Base-by-base conservation (phyloP, 1,140 invertebrate species). In the Drosophila elegans region DNA sequence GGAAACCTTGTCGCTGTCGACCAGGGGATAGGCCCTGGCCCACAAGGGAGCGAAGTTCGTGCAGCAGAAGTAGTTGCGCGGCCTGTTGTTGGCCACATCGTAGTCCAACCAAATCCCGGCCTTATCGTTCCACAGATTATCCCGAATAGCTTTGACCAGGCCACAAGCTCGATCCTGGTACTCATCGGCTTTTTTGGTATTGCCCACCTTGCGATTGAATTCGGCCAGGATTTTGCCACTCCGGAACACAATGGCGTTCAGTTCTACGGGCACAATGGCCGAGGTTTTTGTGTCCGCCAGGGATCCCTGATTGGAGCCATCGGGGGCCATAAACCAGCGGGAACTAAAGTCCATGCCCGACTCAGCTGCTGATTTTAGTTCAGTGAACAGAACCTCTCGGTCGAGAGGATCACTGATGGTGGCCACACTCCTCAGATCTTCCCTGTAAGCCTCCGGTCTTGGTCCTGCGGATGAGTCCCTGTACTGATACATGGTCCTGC, bases 271-370 rank as follows among this genome's bases (percentile, higher is more conserved):
- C 13, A 98, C 94, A 53, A 98, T 97, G 3, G 94, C 95, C 46
- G 95, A 94, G 2, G 96, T 96, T 84, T 96, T 96, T 42, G 95
- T 92, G 80, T 96, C 95, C 4, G 94, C 95, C 55, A 97, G 85
- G 66, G 96, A 96, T 45, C 96, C 96, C 38, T 95, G 95, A 94
- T 95, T 95, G 29, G 94, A 95, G 12, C 94, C 95, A 57, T 96
- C 94, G 1, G 93, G 85, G 0, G 69, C 57, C 11, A 92, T 66
- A 83, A 98, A 98, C 98, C 98, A 99, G 48, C 98, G 94, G 7
- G 96, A 97, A 10, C 97, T 98, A 92, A 98, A 99, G 88, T 98
- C 97, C 97, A 97, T 98, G 1, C 98, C 98, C 1, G 97, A 97
- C 91, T 99, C 98, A 0, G 97, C 97, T 0, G 96, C 97, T 0